Evolutionary conservation across 1,140 invertebrate genomes (phyloP).

Genomic region (Latrodectus geometricus): DNA sequence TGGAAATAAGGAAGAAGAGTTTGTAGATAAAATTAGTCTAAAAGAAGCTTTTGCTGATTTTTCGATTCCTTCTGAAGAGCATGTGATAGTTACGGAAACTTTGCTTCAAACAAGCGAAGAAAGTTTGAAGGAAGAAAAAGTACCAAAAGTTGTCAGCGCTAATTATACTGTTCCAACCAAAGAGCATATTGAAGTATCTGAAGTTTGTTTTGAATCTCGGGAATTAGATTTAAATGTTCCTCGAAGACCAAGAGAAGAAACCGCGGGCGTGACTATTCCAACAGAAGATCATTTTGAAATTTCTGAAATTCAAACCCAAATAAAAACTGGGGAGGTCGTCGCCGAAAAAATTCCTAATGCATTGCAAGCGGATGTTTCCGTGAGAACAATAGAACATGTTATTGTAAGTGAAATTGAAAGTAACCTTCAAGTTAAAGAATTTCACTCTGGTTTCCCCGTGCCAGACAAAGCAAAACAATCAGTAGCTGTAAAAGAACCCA

Average conservation of each 20-base stretch:
- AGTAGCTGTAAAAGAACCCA: conserved; percentile 51
- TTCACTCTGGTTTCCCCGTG: not conserved
- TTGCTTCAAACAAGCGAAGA: conserved; percentile 44
- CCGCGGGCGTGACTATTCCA: conserved; percentile 52
- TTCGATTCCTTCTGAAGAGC: conserved; percentile 45
- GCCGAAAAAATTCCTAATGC: conserved; percentile 46
- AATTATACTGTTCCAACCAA: conserved; percentile 53
- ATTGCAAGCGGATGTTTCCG: conserved; percentile 46
- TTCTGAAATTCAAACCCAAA: conserved; percentile 59
- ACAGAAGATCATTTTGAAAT: conserved; percentile 61
- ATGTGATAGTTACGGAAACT: conserved; percentile 49
- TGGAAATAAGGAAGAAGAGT: conserved; percentile 60
- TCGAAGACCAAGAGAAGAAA: conserved; percentile 24
- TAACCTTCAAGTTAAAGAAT: conserved; percentile 49
- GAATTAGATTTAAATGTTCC: not conserved
- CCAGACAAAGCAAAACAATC: conserved; percentile 50
- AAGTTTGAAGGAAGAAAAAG: conserved; percentile 22
- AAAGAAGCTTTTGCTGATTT: conserved; percentile 52
- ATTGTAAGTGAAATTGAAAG: conserved; percentile 58
- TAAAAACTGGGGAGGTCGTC: conserved; percentile 52
- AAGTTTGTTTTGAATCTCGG: not conserved
- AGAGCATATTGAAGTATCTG: conserved; percentile 36
- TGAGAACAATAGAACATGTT: conserved; percentile 55
- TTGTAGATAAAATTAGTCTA: conserved; percentile 13
- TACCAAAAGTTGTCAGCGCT: conserved; percentile 28